A percentile compares a stretch with the other conserved stretches of the same genome.
Evolutionary conservation across 1,140 invertebrate species (phyloP).

Genomic region (Tetramorium simillimum): DNA sequence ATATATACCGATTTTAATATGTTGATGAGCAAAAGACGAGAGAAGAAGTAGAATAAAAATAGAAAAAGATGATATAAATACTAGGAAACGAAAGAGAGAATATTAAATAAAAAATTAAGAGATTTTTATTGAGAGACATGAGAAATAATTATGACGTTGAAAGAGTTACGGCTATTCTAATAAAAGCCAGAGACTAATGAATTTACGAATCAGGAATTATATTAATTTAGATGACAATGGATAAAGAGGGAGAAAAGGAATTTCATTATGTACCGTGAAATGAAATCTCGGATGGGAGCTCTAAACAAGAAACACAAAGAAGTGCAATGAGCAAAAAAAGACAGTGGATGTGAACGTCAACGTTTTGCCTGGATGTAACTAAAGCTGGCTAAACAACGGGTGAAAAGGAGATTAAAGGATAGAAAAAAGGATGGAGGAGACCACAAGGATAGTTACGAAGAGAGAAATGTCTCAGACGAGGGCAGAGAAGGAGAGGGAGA

Average conservation of each 20-base stretch:
- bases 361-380: constrained; percentile 23
- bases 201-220: constrained; percentile 19
- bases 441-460: constrained; percentile 6
- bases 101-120: not conserved
- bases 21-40: not conserved
- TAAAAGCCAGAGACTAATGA: constrained; percentile 4
- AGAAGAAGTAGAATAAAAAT: not conserved
- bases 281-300: constrained; percentile 20
- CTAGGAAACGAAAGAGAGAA: not conserved
- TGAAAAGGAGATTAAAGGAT: constrained; percentile 18
- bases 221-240: not conserved
- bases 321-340: constrained; percentile 21
- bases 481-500: not conserved
- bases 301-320: constrained; percentile 20
- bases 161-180: not conserved
- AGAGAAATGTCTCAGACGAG: constrained; percentile 23
- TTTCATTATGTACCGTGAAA: constrained; percentile 12
- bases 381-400: constrained; percentile 6
- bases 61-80: not conserved
- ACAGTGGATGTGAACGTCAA: constrained; percentile 23
- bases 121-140: not conserved
- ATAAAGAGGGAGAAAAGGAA: not conserved
- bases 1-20: constrained; percentile 19
- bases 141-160: not conserved
- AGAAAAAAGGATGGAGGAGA: not conserved